Base-by-base conservation (phyloP, 2,888 invertebrate species). In the Tachina fera region DNA sequence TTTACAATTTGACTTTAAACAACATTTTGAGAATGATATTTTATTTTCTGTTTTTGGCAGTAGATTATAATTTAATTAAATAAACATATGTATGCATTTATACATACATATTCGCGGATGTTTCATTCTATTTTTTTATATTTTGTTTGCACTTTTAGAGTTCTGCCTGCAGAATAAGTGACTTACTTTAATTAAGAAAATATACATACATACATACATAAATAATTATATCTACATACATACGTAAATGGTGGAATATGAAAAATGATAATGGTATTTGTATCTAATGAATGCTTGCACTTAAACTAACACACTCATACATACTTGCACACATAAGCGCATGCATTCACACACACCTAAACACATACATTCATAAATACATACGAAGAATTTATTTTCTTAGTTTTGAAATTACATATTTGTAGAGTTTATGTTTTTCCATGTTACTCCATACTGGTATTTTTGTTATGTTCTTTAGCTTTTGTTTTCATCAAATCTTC, bases 101-200 rank as follows among this genome's bases (percentile, higher is more conserved):
- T n/a, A n/a, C n/a, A n/a, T 31, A 31, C 31, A 31, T 31, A 31
- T 31, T 31, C 31, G 31, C 31, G 31, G 13, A 3, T 43, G 19
- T 70, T 70, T 19, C 41, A 70, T 41, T 45, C 39, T 8, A 9
- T 49, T 49, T 65, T 71, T 76, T 65, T 63, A 63, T 63, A 76
- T 51, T 63, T 65, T 53, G 67, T 45, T 47, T 68, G 60, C 31
- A 60, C 71, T 78, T 63, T 22, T 14, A 41, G 10, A n/a, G 47
- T 83, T 76, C 75, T 61, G 72, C 68, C 70, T 51, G 78, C 49
- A 74, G 76, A 67, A 71, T 49, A n/a, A 68, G 60, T 72, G 51
- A 14, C 65, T 82, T 60, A 65, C 10, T 49, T 75, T 16, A 45
- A 63, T 75, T 16, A 45, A 63, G 19, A 63, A 41, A 67, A 58